Percentiles rank a stretch among this genome's conserved stretches.
phyloP scores from a whole-genome alignment of 2,888 invertebrate genomes.

The Leptopterna dolabrata region DNA sequence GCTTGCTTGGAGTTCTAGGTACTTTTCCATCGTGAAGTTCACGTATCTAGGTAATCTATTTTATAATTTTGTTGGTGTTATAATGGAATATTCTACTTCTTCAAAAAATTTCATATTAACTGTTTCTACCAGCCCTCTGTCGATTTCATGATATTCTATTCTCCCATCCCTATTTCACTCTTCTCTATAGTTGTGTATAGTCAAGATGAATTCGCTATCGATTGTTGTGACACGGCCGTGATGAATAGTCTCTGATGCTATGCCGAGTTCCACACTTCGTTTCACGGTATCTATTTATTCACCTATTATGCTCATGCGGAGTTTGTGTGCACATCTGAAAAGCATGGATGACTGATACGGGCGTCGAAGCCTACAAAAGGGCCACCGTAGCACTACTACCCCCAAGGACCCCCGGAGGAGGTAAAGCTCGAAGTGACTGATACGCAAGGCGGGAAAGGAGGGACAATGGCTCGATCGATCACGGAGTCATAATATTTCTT shows the following conservation, averaged over 20 bases:
- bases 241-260: not conserved
- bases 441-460: slow-evolving; percentile 18
- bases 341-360: slow-evolving; percentile 39
- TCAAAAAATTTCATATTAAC: too few relatives aligned
- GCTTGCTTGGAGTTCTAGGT: too few relatives aligned
- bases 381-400: not conserved
- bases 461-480: slow-evolving; percentile 52
- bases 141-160: too few relatives aligned
- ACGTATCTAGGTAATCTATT: too few relatives aligned
- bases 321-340: slow-evolving; percentile 32
- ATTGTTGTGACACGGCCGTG: not conserved
- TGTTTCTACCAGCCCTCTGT: too few relatives aligned
- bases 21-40: too few relatives aligned
- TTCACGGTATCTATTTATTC: slow-evolving; percentile 39
- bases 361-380: not conserved
- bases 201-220: slow-evolving; percentile 20
- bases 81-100: too few relatives aligned
- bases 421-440: slow-evolving; percentile 15
- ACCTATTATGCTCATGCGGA: slow-evolving; percentile 22
- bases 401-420: not conserved
- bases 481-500: slow-evolving; percentile 52
- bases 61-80: too few relatives aligned
- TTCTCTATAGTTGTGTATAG: not conserved
- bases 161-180: too few relatives aligned
- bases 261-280: not conserved